These are phyloP conservation scores for Xenopus borealis DNA, from an alignment of 2,113 vertebrate genomes.

Conservation along the genomic window DNA sequence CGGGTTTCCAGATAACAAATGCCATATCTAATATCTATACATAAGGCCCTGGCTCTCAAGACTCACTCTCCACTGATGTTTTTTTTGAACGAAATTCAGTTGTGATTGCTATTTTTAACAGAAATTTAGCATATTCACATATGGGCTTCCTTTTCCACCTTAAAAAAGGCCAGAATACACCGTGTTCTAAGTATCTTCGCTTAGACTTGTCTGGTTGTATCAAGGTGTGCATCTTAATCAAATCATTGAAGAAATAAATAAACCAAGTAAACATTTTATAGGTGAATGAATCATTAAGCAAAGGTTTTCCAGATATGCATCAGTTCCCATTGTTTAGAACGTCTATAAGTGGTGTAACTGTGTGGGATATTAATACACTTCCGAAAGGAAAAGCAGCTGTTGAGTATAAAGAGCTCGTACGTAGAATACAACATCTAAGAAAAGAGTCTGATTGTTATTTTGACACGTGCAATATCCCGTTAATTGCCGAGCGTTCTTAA, in stretches of 20 bases:
- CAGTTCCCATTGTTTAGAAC: constrained; percentile 38
- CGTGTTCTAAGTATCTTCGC: constrained; percentile 37
- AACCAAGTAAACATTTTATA: constrained; percentile 32
- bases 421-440: background rate
- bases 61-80: too few species aligned
- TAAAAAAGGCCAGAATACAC: background rate
- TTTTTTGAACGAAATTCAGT: too few species aligned
- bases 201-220: constrained; percentile 37
- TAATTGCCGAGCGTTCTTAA: constrained; percentile 3
- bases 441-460: background rate
- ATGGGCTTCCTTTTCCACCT: too few species aligned
- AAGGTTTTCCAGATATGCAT: constrained; percentile 30
- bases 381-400: background rate
- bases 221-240: constrained; percentile 46
- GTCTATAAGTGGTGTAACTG: constrained; percentile 31
- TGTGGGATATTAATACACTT: constrained; percentile 27
- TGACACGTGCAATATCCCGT: background rate
- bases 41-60: too few species aligned
- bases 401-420: constrained; percentile 1
- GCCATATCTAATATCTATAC: too few species aligned
- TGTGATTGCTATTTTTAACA: too few species aligned
- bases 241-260: constrained; percentile 41
- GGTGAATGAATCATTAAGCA: constrained; percentile 41
- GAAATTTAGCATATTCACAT: too few species aligned
- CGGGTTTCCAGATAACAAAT: too few species aligned